Conservation (phyloP, 1,140 invertebrate species). For the Choristoneura fumiferana region DNA sequence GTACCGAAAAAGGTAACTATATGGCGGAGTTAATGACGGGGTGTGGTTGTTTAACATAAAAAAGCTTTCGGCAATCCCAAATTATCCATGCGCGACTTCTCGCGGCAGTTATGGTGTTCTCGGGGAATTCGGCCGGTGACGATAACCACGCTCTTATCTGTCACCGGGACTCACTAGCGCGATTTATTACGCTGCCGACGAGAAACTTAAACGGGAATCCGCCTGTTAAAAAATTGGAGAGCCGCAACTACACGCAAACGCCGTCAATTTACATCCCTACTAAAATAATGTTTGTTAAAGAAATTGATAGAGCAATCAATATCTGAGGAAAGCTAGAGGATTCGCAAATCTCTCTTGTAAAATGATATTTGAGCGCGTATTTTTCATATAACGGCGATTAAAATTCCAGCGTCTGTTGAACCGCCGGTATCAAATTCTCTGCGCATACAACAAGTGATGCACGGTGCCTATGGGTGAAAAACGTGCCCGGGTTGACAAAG, state of each 20-base stretch:
- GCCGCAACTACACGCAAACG: neutral
- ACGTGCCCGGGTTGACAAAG: constrained; percentile 54
- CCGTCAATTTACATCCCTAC: neutral
- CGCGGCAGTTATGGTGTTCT: constrained; percentile 57
- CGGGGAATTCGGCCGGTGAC: constrained; percentile 42
- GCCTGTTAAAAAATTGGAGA: neutral
- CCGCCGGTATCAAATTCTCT: constrained; percentile 47
- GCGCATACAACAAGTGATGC: constrained; percentile 46
- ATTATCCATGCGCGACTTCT: constrained; percentile 48
- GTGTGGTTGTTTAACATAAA: no score
- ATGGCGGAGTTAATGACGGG: no score
- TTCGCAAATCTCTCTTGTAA: constrained; percentile 18
- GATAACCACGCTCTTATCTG: constrained; percentile 63
- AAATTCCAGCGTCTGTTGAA: constrained; percentile 48
- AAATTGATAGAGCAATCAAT: neutral
- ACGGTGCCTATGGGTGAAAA: constrained; percentile 32
- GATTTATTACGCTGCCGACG: constrained; percentile 36
- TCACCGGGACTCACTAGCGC: constrained; percentile 29
- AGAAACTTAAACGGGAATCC: neutral
- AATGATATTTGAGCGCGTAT: neutral
- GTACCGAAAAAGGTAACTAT: no score
- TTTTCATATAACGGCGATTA: constrained; percentile 31
- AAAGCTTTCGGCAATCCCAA: constrained; percentile 22
- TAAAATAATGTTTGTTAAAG: no score
- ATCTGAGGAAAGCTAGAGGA: neutral